Evolutionary conservation across 1,140 invertebrate genomes (phyloP), one percentile per base, ranked within the genome.

Genomic region (Limonius californicus): DNA sequence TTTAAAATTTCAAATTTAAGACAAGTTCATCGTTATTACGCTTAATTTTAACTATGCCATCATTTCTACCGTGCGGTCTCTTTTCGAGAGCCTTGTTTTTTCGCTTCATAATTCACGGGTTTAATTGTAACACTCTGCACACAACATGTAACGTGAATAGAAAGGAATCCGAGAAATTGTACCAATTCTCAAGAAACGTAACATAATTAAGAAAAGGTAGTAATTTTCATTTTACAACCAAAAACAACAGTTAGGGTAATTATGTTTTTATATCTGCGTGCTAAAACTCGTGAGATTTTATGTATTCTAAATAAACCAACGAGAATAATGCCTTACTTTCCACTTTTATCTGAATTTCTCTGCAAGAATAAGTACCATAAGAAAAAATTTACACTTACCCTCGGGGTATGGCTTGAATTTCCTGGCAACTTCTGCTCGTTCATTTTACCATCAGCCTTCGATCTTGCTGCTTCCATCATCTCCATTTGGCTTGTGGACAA

Each of bases 1-100:
- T 55, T 55, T 55, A 55, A 55, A 53, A 55, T 55, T 55, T 55
- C 54, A 55, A 55, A 30, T 55, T 50, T 21, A 21, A 50, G 45
- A 50, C 45, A 50, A 50, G 45, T 50, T 50, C 45, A 19, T 50
- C 45, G 35, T 39, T 39, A 39, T 50, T 50, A 50, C 16, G 20
- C 15, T 21, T 50, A 50, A 50, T 50, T 50, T 50, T 50, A 12
- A 39, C 20, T 50, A 3, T 18, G 12, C 42, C n/a, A 45, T 45
- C 14, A 45, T 45, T 45, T 50, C 15, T 16, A 50, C 45, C 11
- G 14, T 50, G n/a, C 2, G 23, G 9, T 11, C 2, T 39, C 2
- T 39, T 39, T 39, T 14, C 35, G 7, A 9, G 35, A 12, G n/a
- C 8, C 2, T 39, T 39, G n/a, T 12, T 39, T 39, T 39, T 39